Percentiles rank a stretch among this genome's conserved stretches.
Evolutionary conservation across 2,797 vertebrate species (phyloP).

Genomic region (Ctenosaura bakeri): DNA sequence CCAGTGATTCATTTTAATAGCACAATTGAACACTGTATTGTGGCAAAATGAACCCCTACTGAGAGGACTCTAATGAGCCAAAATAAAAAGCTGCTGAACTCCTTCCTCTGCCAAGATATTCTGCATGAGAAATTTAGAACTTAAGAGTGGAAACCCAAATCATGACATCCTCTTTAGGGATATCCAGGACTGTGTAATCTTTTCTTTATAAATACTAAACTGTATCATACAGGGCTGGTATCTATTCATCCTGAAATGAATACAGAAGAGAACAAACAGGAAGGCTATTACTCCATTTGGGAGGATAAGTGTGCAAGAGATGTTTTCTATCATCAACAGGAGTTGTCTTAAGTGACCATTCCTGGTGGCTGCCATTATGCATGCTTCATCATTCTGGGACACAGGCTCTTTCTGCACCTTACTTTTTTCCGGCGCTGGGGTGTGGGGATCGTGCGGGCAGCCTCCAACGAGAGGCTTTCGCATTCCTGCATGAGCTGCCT

Average conservation of each 20-base stretch:
- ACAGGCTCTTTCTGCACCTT: no score
- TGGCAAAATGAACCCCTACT: background rate
- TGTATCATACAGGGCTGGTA: background rate
- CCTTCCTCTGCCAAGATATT: background rate
- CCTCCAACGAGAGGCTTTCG: no score
- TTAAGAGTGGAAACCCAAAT: background rate
- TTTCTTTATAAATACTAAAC: background rate
- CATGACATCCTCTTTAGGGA: background rate
- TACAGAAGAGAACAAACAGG: background rate
- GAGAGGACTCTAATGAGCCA: background rate
- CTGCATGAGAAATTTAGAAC: background rate
- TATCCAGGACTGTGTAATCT: background rate
- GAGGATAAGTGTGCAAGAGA: background rate
- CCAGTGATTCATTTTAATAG: constrained; percentile 13
- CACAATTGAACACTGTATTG: background rate
- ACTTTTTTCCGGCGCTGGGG: no score
- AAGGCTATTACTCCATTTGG: background rate
- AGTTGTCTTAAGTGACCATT: background rate
- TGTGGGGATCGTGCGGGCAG: no score
- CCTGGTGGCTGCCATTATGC: background rate
- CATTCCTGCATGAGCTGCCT: no score
- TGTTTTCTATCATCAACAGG: background rate
- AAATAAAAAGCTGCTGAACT: background rate
- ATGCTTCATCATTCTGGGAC: background rate
- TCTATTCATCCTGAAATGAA: background rate